Conservation (phyloP, 2,113 vertebrate genomes). For the Tympanuchus pallidicinctus region DNA sequence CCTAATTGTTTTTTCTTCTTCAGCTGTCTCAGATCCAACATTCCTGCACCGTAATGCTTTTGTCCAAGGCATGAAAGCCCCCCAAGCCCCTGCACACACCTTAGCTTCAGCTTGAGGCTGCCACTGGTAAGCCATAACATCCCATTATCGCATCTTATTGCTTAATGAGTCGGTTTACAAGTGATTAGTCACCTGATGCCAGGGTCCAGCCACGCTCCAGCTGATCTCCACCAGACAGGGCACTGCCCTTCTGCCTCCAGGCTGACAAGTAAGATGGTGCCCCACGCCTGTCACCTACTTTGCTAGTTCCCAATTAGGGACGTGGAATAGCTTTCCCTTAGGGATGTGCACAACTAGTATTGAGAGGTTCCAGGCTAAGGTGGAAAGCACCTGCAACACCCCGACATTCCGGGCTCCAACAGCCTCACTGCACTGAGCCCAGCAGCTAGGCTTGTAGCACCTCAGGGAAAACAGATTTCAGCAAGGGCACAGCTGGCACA, state of each 20-base stretch:
- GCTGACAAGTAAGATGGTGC: conserved; percentile 2
- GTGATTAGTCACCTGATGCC: conserved; percentile 43
- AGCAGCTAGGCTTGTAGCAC: background rate
- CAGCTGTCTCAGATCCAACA: background rate
- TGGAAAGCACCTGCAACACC: background rate
- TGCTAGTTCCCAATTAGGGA: background rate
- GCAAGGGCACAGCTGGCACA: background rate
- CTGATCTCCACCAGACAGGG: background rate
- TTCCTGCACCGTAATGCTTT: background rate
- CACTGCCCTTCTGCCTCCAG: background rate
- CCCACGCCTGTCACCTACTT: background rate
- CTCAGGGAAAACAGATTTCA: background rate
- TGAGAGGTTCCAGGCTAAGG: background rate
- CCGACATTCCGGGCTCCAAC: accelerated
- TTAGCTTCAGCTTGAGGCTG: background rate
- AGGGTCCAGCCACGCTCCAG: background rate
- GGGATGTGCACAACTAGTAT: background rate
- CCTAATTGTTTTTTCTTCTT: background rate
- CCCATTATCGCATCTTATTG: background rate
- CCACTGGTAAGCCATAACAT: background rate
- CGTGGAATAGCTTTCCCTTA: background rate
- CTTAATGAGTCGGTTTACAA: conserved; percentile 44
- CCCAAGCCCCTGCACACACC: background rate
- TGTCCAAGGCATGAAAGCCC: background rate
- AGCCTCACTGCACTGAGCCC: background rate